A percentile compares a stretch with the other conserved stretches of the same genome.
Conservation (phyloP, 2,797 vertebrate species). For the Carcharodon carcharias region DNA sequence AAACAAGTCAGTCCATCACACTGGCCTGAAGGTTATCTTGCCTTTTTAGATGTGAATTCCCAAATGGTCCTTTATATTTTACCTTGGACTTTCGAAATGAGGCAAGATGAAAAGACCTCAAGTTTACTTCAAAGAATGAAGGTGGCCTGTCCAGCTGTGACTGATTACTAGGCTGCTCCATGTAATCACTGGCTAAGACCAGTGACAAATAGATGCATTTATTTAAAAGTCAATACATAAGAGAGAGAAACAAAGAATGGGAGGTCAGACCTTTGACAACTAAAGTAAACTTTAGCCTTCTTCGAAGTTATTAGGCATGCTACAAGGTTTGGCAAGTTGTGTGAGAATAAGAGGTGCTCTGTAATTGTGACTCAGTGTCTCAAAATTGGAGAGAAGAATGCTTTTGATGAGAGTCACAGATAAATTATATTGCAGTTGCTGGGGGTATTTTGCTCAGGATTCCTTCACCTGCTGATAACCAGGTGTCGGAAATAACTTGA, state of each 20-base stretch:
- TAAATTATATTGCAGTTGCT: not conserved
- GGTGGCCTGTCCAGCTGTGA: conserved; percentile 54
- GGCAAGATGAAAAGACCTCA: not conserved
- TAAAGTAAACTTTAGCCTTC: not conserved
- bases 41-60: not conserved
- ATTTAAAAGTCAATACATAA: conserved; percentile 2
- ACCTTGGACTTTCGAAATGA: not conserved
- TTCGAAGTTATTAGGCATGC: not conserved
- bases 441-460: not conserved
- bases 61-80: conserved; percentile 19
- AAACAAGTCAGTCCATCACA: not conserved
- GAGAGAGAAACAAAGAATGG: not conserved
- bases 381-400: not conserved
- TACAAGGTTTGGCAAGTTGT: conserved; percentile 2
- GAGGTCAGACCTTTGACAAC: not conserved
- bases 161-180: conserved; percentile 51
- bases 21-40: not conserved
- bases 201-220: conserved; percentile 16
- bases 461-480: not conserved
- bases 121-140: conserved; percentile 53
- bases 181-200: conserved; percentile 9
- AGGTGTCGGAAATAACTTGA: not conserved
- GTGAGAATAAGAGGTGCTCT: not conserved
- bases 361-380: not conserved
- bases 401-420: not conserved